These are phyloP conservation scores for Anhinga rufa DNA, from an alignment of 2,113 vertebrate genomes.

Conservation along the genomic window DNA sequence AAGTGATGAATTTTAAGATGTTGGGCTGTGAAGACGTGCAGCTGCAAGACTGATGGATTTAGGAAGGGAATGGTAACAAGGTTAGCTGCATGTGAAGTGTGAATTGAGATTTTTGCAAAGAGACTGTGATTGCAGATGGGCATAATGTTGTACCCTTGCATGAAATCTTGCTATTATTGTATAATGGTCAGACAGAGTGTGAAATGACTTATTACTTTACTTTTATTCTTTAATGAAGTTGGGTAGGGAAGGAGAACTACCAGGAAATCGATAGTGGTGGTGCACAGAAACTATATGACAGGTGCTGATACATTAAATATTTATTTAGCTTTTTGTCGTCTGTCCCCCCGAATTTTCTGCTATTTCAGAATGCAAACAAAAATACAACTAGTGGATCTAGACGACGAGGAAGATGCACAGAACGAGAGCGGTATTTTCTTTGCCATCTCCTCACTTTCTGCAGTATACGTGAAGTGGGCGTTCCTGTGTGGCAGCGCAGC, in stretches of 20 bases:
- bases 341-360: slow-evolving; percentile 18
- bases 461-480: rapidly evolving
- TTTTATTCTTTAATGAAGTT: slow-evolving; percentile 88
- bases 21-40: slow-evolving; percentile 85
- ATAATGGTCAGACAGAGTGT: slow-evolving; percentile 81
- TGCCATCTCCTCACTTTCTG: neutral
- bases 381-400: neutral
- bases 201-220: slow-evolving; percentile 87
- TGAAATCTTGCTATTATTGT: slow-evolving; percentile 83
- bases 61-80: slow-evolving; percentile 84
- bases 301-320: slow-evolving; percentile 74
- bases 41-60: slow-evolving; percentile 83
- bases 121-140: slow-evolving; percentile 85
- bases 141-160: slow-evolving; percentile 83
- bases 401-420: neutral
- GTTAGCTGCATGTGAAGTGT: slow-evolving; percentile 90
- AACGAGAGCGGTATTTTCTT: neutral
- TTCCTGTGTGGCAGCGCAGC: neutral
- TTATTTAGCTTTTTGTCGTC: slow-evolving; percentile 70
- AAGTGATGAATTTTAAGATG: slow-evolving; percentile 90
- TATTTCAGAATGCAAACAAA: slow-evolving; percentile 58
- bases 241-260: slow-evolving; percentile 67
- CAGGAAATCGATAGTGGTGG: slow-evolving; percentile 67
- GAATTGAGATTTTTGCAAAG: slow-evolving; percentile 91
- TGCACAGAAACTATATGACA: slow-evolving; percentile 66